These are phyloP conservation scores for Hydropsyche tenuis DNA, from an alignment of 1,140 invertebrate species.

Conservation along the genomic window DNA sequence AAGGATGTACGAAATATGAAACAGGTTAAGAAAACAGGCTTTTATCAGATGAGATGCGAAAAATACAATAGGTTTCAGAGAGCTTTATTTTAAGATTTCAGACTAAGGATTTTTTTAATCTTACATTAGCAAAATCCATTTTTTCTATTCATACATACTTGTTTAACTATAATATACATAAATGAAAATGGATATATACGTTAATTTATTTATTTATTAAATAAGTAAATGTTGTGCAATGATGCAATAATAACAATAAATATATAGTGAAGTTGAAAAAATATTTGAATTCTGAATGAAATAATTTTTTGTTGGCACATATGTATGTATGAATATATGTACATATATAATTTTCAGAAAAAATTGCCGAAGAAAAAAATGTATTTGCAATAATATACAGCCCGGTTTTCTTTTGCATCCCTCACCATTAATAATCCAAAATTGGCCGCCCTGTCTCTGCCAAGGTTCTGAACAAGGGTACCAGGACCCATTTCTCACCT, in stretches of 20 bases:
- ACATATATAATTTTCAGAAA: no score
- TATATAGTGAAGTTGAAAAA: no score
- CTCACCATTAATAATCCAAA: conserved; percentile 46
- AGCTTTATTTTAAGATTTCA: conserved; percentile 19
- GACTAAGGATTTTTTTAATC: background rate
- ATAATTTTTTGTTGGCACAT: no score
- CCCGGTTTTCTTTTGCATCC: conserved; percentile 35
- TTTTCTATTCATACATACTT: no score
- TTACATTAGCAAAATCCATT: background rate
- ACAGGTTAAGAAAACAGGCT: conserved; percentile 17
- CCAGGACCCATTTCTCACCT: conserved; percentile 46
- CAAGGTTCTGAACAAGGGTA: conserved; percentile 13
- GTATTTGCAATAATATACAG: conserved; percentile 41
- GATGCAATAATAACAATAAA: no score
- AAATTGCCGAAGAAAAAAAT: background rate
- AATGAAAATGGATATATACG: no score
- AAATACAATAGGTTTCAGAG: background rate
- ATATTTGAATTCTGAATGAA: no score
- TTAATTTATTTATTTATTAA: no score
- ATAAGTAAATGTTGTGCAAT: no score
- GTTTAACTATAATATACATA: no score
- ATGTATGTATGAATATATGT: no score
- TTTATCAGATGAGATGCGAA: background rate
- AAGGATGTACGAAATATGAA: conserved; percentile 35
- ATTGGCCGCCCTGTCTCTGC: conserved; percentile 19